Percentiles rank a stretch among this genome's conserved stretches.
Conservation (phyloP, 1,140 invertebrate species). For the Drosophila oshimai region DNA sequence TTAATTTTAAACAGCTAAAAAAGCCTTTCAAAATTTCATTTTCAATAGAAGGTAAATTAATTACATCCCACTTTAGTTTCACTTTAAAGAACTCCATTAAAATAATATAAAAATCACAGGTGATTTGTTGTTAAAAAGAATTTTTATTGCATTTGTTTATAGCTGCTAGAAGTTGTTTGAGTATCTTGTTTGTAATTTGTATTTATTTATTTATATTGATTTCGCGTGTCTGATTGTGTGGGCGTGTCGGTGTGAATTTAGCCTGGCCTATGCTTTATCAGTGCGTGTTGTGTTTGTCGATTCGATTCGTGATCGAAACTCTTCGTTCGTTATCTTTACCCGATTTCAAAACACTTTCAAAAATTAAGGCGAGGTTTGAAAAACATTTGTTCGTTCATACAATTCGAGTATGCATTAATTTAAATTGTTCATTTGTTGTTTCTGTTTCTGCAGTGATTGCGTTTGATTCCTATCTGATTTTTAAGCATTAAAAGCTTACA, state of each 20-base stretch:
- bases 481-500: conserved; percentile 61
- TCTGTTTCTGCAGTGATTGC: conserved; percentile 54
- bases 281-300: conserved; percentile 31
- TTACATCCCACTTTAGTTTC: too few relatives aligned
- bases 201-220: conserved; percentile 28
- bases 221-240: conserved; percentile 25
- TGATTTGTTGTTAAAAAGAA: conserved; percentile 51
- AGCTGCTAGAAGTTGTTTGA: conserved; percentile 59
- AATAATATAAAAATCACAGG: neutral
- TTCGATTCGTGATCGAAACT: neutral
- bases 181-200: conserved; percentile 58
- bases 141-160: conserved; percentile 61
- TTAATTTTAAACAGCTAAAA: too few relatives aligned
- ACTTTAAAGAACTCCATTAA: too few relatives aligned
- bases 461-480: conserved; percentile 53
- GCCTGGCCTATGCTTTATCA: conserved; percentile 51
- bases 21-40: neutral
- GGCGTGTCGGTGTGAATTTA: conserved; percentile 31
- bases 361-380: conserved; percentile 64
- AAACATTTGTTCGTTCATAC: conserved; percentile 44
- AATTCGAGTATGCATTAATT: conserved; percentile 36
- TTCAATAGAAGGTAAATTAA: too few relatives aligned
- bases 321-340: conserved; percentile 11
- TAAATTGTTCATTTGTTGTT: conserved; percentile 34
- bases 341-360: conserved; percentile 55